phyloP scores from a whole-genome alignment of 2,113 vertebrate genomes.

The Canis aureus region DNA sequence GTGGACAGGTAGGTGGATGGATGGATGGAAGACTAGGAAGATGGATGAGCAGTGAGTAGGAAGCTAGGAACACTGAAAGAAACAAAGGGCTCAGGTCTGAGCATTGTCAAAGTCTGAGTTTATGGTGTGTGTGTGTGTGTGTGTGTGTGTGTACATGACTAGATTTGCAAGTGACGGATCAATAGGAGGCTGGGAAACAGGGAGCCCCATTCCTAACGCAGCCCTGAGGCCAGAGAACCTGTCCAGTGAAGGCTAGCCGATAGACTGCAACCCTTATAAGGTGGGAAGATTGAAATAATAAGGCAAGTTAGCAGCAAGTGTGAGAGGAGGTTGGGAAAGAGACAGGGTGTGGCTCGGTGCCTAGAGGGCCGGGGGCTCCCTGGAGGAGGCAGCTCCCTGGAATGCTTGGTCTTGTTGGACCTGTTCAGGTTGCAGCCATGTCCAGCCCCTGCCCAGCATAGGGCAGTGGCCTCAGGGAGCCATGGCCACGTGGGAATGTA shows the following conservation, averaged over 20 bases:
- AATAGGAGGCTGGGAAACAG: not conserved
- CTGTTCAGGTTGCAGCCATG: not conserved
- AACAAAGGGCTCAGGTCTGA: not conserved
- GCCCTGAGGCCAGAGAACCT: rapidly evolving
- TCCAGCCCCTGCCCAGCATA: rapidly evolving
- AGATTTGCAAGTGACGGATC: not conserved
- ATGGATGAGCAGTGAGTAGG: not conserved
- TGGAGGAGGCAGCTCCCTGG: not conserved
- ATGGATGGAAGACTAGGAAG: not conserved
- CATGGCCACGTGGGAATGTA: not conserved
- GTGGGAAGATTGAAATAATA: not conserved
- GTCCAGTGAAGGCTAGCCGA: not conserved
- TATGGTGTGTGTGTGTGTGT: rapidly evolving
- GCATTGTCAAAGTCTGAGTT: not conserved
- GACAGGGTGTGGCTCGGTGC: not conserved
- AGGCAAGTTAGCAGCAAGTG: not conserved
- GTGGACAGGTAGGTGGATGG: not conserved
- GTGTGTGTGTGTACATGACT: not conserved
- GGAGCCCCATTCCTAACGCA: not conserved
- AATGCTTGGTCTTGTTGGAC: not conserved
- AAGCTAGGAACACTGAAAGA: not conserved
- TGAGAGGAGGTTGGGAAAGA: not conserved
- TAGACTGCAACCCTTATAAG: not conserved
- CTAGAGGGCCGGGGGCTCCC: not conserved
- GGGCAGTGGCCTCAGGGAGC: not conserved